Evolutionary conservation across 2,888 invertebrate genomes (phyloP), one percentile per base, ranked within the genome.

Genomic region (Steinernema carpocapsae): DNA sequence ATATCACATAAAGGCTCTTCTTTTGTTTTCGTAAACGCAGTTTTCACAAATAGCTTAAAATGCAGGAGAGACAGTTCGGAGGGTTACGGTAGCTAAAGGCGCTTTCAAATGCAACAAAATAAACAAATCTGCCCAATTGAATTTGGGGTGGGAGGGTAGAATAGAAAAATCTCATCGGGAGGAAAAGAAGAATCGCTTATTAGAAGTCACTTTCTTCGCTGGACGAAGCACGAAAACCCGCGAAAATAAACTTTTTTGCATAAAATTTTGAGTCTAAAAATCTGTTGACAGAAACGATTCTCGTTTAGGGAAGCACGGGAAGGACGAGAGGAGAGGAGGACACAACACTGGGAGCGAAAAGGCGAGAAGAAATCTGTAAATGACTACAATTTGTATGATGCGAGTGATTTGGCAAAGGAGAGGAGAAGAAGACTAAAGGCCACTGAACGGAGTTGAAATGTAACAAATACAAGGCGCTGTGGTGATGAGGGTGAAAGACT

Each of bases 291-390:
- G 14, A 32, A 64, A 22, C 37, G 37, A 37, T 37, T 37, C 37
- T 37, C 37, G 4, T 37, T 37, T 37, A 4, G 19, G 52, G 24
- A 22, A 10, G 24, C 19, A 22, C 4, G 24, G 22, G 7, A 19
- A 22, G 24, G 22, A 52, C 24, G 19, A 7, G 19, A 22, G 52
- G 24, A 12, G 19, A 19, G 52, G 52, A 22, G 17, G 52, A 32
- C 64, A 64, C 64, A 64, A 64, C 64, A 64, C 64, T 64, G 64
- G 64, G 64, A 64, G 64, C 64, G 64, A 64, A 48, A 48, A 7
- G 48, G 7, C 6, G 48, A 48, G 48, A 48, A 48, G 48, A 48
- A 19, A 48, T n/a, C n/a, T n/a, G 48, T 26, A 64, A 26, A 64
- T 26, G 64, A 64, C 64, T 64, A 52, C 19, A 52, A 52, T 22